These are phyloP conservation scores for Erynnis tages DNA, from an alignment of 2,888 invertebrate genomes.

Conservation along the genomic window DNA sequence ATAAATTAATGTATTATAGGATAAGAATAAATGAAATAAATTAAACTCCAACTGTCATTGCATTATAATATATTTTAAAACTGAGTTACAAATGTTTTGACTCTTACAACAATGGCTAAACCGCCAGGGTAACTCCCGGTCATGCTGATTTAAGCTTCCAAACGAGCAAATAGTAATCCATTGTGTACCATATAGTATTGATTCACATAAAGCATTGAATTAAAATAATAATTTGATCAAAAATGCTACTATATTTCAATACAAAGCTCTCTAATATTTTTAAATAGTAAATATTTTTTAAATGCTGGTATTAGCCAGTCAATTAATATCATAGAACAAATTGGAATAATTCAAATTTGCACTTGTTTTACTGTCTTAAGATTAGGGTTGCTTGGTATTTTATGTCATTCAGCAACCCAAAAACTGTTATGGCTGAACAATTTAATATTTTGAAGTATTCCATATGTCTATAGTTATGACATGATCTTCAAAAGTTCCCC, in stretches of 20 bases:
- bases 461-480: too few relatives aligned
- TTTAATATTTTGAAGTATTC: not conserved
- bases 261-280: conserved; percentile 76
- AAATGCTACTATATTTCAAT: conserved; percentile 74
- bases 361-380: conserved; percentile 46
- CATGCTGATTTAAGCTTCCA: conserved; percentile 56
- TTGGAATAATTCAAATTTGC: conserved; percentile 67
- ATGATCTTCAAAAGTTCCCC: not conserved
- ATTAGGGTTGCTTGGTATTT: conserved; percentile 27
- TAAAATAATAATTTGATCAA: conserved; percentile 75
- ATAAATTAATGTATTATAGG: too few relatives aligned
- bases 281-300: conserved; percentile 72
- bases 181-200: conserved; percentile 68
- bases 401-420: conserved; percentile 48
- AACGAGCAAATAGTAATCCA: conserved; percentile 63
- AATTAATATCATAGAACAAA: conserved; percentile 43
- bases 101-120: conserved; percentile 69
- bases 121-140: conserved; percentile 62
- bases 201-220: conserved; percentile 72
- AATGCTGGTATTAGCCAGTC: conserved; percentile 76
- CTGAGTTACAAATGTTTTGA: conserved; percentile 76
- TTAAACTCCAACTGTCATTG: conserved; percentile 44
- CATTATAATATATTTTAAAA: conserved; percentile 79
- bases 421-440: conserved; percentile 29
- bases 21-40: too few relatives aligned